phyloP scores from a whole-genome alignment of 2,113 vertebrate genomes.

The Xiphophorus maculatus region DNA sequence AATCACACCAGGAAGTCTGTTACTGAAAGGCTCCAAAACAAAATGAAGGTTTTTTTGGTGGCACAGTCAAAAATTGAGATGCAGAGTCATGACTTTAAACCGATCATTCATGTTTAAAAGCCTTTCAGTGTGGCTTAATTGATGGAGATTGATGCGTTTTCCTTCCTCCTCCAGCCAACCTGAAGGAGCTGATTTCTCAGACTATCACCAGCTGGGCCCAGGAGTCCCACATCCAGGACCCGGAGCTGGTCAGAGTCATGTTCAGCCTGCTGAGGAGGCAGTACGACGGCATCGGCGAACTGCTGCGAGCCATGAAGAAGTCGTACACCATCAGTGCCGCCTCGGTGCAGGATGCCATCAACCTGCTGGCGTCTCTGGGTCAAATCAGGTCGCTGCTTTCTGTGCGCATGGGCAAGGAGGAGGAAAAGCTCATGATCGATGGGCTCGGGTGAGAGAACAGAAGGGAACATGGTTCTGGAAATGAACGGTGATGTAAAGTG shows the following conservation, averaged over 20 bases:
- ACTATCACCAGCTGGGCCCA: constrained; percentile 97
- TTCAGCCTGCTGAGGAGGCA: constrained; percentile 94
- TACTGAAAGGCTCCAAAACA: too few relatives aligned
- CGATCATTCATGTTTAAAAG: not conserved
- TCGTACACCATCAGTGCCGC: constrained; percentile 94
- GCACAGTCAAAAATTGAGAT: not conserved
- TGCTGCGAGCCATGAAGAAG: constrained; percentile 92
- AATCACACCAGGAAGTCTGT: too few relatives aligned
- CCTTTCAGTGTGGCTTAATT: too few relatives aligned
- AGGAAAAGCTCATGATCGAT: constrained; percentile 96
- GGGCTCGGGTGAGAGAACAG: constrained; percentile 87
- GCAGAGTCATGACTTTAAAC: not conserved
- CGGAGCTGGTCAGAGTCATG: constrained; percentile 92
- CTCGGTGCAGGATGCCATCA: constrained; percentile 92
- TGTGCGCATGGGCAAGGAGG: constrained; percentile 96
- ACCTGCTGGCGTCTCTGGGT: constrained; percentile 91
- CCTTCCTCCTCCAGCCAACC: constrained; percentile 81
- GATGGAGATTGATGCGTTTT: not conserved
- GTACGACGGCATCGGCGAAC: constrained; percentile 95
- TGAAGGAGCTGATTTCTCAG: constrained; percentile 96
- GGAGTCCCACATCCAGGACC: constrained; percentile 92
- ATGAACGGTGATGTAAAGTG: not conserved
- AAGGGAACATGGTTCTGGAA: constrained; percentile 46
- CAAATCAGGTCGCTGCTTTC: constrained; percentile 96
- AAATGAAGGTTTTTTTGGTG: too few relatives aligned